Percentiles rank a stretch among this genome's conserved stretches.
Conservation (phyloP, 2,888 invertebrate species). For the Melanostoma mellinum region DNA sequence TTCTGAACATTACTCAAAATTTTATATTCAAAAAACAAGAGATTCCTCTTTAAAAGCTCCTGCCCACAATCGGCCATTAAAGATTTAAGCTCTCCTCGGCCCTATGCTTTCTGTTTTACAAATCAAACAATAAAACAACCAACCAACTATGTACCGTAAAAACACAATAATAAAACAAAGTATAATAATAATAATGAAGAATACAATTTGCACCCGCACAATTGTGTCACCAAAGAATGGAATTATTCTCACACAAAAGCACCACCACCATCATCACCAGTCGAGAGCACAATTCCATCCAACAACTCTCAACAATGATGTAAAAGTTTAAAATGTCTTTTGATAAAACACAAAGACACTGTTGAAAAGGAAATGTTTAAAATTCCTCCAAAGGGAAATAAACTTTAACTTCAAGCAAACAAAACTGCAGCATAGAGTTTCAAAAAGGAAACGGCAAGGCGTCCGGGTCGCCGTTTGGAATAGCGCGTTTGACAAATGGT, state of each 20-base stretch:
- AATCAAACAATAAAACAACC: not conserved
- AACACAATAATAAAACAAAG: not conserved
- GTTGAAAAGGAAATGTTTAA: conserved; percentile 13
- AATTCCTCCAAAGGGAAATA: conserved; percentile 8
- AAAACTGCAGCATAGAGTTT: not conserved
- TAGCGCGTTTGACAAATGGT: too few relatives aligned
- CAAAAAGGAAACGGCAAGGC: too few relatives aligned
- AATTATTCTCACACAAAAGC: conserved; percentile 3
- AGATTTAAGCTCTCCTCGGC: not conserved
- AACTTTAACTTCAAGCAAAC: conserved; percentile 6
- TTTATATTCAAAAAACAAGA: too few relatives aligned
- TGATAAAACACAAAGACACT: not conserved
- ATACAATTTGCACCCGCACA: conserved; percentile 14
- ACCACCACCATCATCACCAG: not conserved
- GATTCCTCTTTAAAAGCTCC: too few relatives aligned
- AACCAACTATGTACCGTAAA: conserved; percentile 3
- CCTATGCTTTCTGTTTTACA: not conserved
- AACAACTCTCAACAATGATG: not conserved
- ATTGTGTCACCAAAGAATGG: conserved; percentile 16
- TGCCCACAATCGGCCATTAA: not conserved
- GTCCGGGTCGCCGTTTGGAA: too few relatives aligned
- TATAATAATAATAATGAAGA: conserved; percentile 8
- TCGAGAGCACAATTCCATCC: not conserved
- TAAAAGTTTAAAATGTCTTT: conserved; percentile 25
- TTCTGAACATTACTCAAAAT: too few relatives aligned